A percentile compares a stretch with the other conserved stretches of the same genome.
Conservation (phyloP, 2,113 vertebrate genomes). For the Gasterosteus nipponicus region DNA sequence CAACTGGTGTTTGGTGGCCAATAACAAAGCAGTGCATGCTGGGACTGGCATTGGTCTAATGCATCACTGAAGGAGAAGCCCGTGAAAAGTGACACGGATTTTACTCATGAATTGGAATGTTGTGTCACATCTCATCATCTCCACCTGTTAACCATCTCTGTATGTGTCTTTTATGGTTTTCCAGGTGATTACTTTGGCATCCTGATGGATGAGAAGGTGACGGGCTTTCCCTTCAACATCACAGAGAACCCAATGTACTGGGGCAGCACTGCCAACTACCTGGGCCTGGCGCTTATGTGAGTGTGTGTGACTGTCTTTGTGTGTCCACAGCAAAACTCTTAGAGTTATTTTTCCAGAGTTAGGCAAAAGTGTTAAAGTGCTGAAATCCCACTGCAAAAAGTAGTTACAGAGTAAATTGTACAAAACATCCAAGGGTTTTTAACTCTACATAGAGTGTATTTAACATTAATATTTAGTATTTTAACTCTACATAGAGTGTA, state of each 20-base stretch:
- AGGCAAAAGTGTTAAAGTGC: no score
- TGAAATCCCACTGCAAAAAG: no score
- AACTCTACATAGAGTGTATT: no score
- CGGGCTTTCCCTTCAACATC: conserved; percentile 90
- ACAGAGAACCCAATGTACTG: conserved; percentile 98
- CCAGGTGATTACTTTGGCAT: conserved; percentile 96
- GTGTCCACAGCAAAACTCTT: neutral
- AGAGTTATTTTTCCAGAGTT: no score
- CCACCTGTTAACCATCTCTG: neutral
- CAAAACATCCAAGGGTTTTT: no score
- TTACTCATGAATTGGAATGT: neutral
- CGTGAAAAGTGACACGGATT: neutral
- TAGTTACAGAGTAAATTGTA: no score
- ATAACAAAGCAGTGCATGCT: neutral
- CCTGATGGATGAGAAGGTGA: conserved; percentile 91
- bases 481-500: no score
- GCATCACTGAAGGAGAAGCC: neutral
- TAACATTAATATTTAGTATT: no score
- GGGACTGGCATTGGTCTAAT: neutral
- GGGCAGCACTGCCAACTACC: conserved; percentile 92
- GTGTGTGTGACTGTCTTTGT: conserved; percentile 62
- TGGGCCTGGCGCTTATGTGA: conserved; percentile 95
- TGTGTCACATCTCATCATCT: neutral
- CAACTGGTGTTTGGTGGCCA: neutral
- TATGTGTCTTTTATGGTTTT: conserved; percentile 36